Base-by-base conservation (phyloP, 1,140 invertebrate genomes). In the Bombus difficillimus region DNA sequence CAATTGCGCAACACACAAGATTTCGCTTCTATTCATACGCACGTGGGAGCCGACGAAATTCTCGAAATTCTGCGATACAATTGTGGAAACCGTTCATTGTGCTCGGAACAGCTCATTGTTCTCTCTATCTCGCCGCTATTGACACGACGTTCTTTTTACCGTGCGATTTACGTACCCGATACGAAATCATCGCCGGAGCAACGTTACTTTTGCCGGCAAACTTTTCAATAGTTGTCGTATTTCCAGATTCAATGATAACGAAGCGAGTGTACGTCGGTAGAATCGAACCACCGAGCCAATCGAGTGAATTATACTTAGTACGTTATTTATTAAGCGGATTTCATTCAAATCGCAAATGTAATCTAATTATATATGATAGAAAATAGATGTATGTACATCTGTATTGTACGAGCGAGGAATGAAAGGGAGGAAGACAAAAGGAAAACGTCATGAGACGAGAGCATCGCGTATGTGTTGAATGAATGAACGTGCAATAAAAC, bases 11-110 rank as follows among this genome's bases (percentile, higher is more conserved):
- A 90, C 77, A 37, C 43, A 34, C 78, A 78, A 83, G 80, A 90
- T 90, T 90, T 90, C 89, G 86, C 80, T 86, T 86, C 83, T 79
- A 88, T 88, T 90, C 80, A 81, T 25, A 43, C 73, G 59, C 43
- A 22, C 66, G 88, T 85, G 88, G 39, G 89, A 90, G 83, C 72
- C 75, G 59, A 68, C 72, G 71, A 59, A 83, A 79, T 80, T 75
- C 68, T 75, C 47, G 85, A 90, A 89, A 89, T 90, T 87, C 89
- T 71, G 71, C 69, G 66, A 78, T 41, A 69, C 73, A 68, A 75
- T 69, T 43, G 74, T 74, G 66, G 68, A 57, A 57, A 77, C 32
- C 32, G 34, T 77, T 86, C 85, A 83, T 83, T 83, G 81, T 80
- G 53, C 25, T n/a, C 34, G 34, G 59, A 64, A 47, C 57, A 73